Evolutionary conservation across 2,797 vertebrate species (phyloP).

Genomic region (Bradypodion pumilum): DNA sequence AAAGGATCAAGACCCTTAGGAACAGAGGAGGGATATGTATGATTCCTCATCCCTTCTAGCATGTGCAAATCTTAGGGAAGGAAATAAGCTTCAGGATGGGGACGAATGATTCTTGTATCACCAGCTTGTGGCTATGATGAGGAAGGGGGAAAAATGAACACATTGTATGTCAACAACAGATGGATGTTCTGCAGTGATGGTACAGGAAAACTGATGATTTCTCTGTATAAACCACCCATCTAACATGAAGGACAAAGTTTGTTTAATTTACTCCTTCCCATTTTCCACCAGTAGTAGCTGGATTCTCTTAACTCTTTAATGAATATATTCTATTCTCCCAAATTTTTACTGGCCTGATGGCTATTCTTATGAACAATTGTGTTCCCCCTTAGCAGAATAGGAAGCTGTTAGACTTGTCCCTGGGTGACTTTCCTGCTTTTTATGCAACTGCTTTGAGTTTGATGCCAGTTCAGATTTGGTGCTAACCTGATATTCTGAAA

Average conservation of each 20-base stretch:
- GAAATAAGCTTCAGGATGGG: constrained; percentile 58
- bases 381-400: constrained; percentile 6
- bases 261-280: background rate
- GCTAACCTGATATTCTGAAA: constrained; percentile 31
- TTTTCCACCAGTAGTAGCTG: constrained; percentile 23
- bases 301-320: background rate
- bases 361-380: constrained; percentile 19
- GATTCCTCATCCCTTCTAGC: constrained; percentile 53
- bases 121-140: constrained; percentile 66
- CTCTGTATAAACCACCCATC: constrained; percentile 30
- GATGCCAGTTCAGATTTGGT: constrained; percentile 37
- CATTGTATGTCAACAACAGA: constrained; percentile 69
- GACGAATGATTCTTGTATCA: constrained; percentile 58
- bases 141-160: constrained; percentile 60
- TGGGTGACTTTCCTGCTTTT: background rate
- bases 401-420: constrained; percentile 20
- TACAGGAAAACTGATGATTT: constrained; percentile 51
- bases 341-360: background rate
- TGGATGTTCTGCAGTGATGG: constrained; percentile 65
- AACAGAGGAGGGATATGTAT: constrained; percentile 40
- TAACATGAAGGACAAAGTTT: constrained; percentile 13
- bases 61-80: constrained; percentile 52
- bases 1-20: constrained; percentile 44
- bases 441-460: constrained; percentile 26
- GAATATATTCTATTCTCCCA: background rate